A percentile compares a stretch with the other conserved stretches of the same genome.
Evolutionary conservation across 1,140 invertebrate genomes (phyloP).

Genomic region (Drosophila oshimai): DNA sequence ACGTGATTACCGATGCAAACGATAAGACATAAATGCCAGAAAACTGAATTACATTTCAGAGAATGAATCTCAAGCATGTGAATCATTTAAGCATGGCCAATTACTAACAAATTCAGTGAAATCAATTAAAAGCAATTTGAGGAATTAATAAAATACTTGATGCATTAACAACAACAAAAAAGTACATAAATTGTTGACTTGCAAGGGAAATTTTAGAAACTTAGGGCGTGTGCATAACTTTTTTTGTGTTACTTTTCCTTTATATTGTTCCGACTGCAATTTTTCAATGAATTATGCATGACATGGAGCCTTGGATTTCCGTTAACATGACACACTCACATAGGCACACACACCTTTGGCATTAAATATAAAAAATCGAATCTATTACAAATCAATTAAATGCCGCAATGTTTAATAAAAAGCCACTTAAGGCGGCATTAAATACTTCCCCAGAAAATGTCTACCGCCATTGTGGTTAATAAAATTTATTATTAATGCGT

Average conservation of each 20-base stretch:
- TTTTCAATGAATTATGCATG: constrained; percentile 72
- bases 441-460: constrained; percentile 48
- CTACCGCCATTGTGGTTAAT: constrained; percentile 52
- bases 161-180: constrained; percentile 21
- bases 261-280: constrained; percentile 45
- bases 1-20: constrained; percentile 2
- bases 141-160: constrained; percentile 10
- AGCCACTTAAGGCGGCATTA: constrained; percentile 62
- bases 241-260: constrained; percentile 21
- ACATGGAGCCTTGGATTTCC: constrained; percentile 63
- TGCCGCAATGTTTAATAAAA: constrained; percentile 73
- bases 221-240: constrained; percentile 45
- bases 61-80: constrained; percentile 16
- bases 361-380: constrained; percentile 30
- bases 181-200: neutral
- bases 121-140: constrained; percentile 55
- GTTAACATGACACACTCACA: constrained; percentile 65
- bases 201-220: constrained; percentile 8
- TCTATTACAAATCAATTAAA: constrained; percentile 82
- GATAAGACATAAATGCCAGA: constrained; percentile 19
- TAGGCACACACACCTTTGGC: constrained; percentile 52
- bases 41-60: constrained; percentile 17
- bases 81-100: constrained; percentile 33
- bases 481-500: constrained; percentile 63
- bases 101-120: constrained; percentile 15